Evolutionary conservation across 2,888 invertebrate genomes (phyloP), one percentile per base, ranked within the genome.

Genomic region (Thereva unica): DNA sequence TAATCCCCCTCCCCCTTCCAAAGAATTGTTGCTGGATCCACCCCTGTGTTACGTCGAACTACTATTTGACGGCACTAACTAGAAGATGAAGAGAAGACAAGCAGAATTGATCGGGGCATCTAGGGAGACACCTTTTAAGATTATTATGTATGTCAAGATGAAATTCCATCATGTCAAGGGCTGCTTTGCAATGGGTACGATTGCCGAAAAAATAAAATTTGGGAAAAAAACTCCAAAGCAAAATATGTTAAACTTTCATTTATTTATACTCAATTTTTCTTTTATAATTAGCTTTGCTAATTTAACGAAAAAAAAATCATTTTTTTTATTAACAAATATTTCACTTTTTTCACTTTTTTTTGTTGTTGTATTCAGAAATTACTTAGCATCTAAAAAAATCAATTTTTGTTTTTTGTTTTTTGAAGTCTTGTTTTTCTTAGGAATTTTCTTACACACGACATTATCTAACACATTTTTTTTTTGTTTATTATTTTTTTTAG

Each of bases 361-460:
- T 23, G 23, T 23, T 23, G 23, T 23, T 23, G 23, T 23, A 23
- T 23, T 23, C 23, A 23, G 23, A 23, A 23, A 59, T 49, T 47
- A 45, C 47, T 59, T 47, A 59, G 44, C 47, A 7, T 10, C 59
- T 59, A 59, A 49, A 59, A 23, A 23, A 23, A 23, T 23, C 23
- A 23, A 23, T 23, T 23, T 23, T 23, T 23, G 23, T 23, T 23
- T 23, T 59, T 49, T 47, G 44, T 44, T 37, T 47, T 55, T 54
- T 59, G 59, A 59, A 59, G 59, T 59, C 59, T 59, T 59, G 47
- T 59, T 47, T 49, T 47, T 35, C 49, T 59, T 59, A 59, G 59
- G 59, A 59, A 49, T 59, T 35, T 59, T 49, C 38, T 59, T 59
- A 47, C 23, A 49, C 12, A 45, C 45, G 59, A 59, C 47, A 59